Conservation (phyloP, 2,113 vertebrate genomes). For the Melanerpes formicivorus region DNA sequence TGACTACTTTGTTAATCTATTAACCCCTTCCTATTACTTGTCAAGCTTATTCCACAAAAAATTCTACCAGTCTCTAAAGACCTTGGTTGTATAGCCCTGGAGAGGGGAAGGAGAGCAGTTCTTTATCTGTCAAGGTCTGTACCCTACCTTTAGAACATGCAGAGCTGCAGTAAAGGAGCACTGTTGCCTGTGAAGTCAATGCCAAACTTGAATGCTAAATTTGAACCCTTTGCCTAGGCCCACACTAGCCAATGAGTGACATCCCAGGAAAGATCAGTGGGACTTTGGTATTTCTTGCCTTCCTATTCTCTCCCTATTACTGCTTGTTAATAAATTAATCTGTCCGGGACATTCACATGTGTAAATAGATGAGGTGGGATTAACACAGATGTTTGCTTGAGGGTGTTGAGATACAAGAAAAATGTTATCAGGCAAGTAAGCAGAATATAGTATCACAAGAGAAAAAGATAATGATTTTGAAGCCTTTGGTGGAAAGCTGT, state of each 20-base stretch:
- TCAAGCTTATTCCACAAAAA: background rate
- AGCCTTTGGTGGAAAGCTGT: background rate
- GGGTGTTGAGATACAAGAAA: background rate
- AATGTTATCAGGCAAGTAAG: background rate
- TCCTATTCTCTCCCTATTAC: background rate
- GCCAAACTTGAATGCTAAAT: background rate
- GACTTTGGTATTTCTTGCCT: background rate
- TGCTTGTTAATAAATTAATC: background rate
- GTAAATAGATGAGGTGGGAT: background rate
- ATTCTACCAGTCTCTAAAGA: background rate
- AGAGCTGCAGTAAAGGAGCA: background rate
- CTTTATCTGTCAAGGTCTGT: background rate
- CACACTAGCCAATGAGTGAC: background rate
- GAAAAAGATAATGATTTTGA: background rate
- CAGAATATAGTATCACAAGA: background rate
- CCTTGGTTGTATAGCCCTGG: background rate
- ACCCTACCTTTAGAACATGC: background rate
- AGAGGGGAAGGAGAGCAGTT: background rate
- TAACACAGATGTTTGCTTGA: background rate
- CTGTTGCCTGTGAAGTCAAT: background rate
- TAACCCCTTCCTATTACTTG: background rate
- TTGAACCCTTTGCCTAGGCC: background rate
- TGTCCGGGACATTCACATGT: background rate
- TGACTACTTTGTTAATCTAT: background rate
- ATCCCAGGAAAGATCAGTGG: background rate